These are phyloP conservation scores for Pseudomyrmex dendroicus DNA, from an alignment of 1,140 invertebrate species.

Conservation along the genomic window DNA sequence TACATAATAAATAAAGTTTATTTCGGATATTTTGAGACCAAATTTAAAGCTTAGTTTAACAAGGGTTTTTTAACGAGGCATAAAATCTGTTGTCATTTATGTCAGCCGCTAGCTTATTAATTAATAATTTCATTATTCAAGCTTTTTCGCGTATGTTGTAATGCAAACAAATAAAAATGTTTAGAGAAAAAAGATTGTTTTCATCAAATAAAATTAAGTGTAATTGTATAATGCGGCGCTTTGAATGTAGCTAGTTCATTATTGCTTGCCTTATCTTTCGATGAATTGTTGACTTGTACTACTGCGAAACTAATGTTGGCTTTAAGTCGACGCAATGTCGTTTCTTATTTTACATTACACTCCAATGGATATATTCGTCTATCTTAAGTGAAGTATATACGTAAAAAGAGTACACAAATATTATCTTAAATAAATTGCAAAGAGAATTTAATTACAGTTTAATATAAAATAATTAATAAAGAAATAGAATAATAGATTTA, in stretches of 20 bases:
- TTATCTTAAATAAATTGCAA: no score
- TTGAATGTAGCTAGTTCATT: constrained; percentile 31
- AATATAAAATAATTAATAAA: background rate
- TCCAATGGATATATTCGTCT: background rate
- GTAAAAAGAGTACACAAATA: no score
- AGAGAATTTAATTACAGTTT: no score
- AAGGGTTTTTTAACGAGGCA: constrained; percentile 34
- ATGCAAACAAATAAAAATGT: background rate
- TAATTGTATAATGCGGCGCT: constrained; percentile 36
- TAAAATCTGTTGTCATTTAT: constrained; percentile 36
- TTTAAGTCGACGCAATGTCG: background rate
- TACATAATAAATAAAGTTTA: constrained; percentile 1
- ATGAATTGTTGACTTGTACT: constrained; percentile 61
- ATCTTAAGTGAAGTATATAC: background rate
- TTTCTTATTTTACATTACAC: background rate
- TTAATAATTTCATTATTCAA: constrained; percentile 50
- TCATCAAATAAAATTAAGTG: constrained; percentile 24
- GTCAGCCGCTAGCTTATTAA: background rate
- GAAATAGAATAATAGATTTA: background rate
- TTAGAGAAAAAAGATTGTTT: constrained; percentile 6
- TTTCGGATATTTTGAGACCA: constrained; percentile 3
- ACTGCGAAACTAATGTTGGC: constrained; percentile 30
- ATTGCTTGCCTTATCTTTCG: constrained; percentile 54
- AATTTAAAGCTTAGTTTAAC: constrained; percentile 43
- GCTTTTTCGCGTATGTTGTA: background rate